These are phyloP conservation scores for Tamias sibiricus DNA, from an alignment of 2,113 vertebrate genomes.

Conservation along the genomic window DNA sequence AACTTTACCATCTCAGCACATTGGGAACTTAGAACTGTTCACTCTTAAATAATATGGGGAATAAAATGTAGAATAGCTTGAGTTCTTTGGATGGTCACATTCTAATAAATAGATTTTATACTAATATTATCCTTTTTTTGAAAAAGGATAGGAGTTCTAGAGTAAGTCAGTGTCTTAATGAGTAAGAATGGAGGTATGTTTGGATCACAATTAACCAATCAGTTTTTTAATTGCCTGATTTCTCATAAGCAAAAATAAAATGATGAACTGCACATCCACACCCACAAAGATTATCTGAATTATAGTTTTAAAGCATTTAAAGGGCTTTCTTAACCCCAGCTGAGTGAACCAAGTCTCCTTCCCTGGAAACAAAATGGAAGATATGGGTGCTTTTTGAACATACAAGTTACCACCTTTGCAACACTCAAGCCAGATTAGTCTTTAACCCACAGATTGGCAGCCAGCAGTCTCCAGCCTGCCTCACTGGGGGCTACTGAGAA, in stretches of 20 bases:
- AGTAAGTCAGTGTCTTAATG: background rate
- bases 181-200: background rate
- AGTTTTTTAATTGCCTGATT: slow-evolving; percentile 36
- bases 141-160: slow-evolving; percentile 17
- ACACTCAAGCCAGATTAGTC: slow-evolving; percentile 36
- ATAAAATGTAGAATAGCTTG: background rate
- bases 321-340: background rate
- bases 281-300: slow-evolving; percentile 30
- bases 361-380: slow-evolving; percentile 6
- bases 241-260: slow-evolving; percentile 37
- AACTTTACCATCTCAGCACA: background rate
- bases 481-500: slow-evolving; percentile 13
- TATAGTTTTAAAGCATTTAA: slow-evolving; percentile 29
- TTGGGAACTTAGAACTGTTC: background rate
- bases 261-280: background rate
- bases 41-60: background rate
- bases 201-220: background rate
- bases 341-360: background rate
- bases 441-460: slow-evolving; percentile 14
- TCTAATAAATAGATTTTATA: background rate
- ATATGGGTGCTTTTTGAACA: background rate
- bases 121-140: background rate
- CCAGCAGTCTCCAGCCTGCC: background rate
- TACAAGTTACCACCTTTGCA: slow-evolving; percentile 24
- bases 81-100: slow-evolving; percentile 12